Evolutionary conservation across 2,888 invertebrate species (phyloP).

Genomic region (Scotopteryx bipunctaria): DNA sequence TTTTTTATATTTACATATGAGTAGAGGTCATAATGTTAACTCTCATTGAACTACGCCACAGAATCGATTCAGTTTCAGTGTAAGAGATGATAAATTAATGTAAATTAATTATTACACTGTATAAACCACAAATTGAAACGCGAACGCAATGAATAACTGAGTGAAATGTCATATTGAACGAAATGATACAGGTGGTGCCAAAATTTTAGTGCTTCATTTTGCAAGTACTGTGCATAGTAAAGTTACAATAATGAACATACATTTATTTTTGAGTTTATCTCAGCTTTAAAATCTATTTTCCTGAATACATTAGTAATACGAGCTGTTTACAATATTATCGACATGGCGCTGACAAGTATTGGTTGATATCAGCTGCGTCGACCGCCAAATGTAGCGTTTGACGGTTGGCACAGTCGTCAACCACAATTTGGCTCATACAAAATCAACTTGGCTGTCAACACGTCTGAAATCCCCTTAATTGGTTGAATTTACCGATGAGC

Average conservation of each 20-base stretch:
- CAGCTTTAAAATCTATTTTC: too few relatives aligned
- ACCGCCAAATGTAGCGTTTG: background rate
- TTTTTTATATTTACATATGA: too few relatives aligned
- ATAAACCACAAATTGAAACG: conserved; percentile 57
- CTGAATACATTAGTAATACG: too few relatives aligned
- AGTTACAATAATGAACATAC: background rate
- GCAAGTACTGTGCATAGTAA: background rate
- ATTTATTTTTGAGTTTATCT: background rate
- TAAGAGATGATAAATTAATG: conserved; percentile 45
- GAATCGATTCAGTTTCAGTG: conserved; percentile 33
- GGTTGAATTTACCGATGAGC: background rate
- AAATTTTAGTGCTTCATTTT: conserved; percentile 12
- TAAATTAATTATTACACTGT: conserved; percentile 51
- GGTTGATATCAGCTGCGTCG: background rate
- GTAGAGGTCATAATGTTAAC: background rate
- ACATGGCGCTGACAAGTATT: background rate
- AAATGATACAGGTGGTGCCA: conserved; percentile 33
- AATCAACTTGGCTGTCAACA: conserved; percentile 1
- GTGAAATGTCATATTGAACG: conserved; percentile 54
- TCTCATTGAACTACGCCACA: conserved; percentile 6
- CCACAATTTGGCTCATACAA: conserved; percentile 6
- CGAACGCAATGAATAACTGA: conserved; percentile 53
- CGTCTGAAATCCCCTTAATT: conserved; percentile 1
- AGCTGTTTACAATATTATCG: background rate
- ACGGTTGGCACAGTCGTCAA: conserved; percentile 2